Conservation (phyloP, 2,888 invertebrate species). For the Fissipunctia ypsillon region DNA sequence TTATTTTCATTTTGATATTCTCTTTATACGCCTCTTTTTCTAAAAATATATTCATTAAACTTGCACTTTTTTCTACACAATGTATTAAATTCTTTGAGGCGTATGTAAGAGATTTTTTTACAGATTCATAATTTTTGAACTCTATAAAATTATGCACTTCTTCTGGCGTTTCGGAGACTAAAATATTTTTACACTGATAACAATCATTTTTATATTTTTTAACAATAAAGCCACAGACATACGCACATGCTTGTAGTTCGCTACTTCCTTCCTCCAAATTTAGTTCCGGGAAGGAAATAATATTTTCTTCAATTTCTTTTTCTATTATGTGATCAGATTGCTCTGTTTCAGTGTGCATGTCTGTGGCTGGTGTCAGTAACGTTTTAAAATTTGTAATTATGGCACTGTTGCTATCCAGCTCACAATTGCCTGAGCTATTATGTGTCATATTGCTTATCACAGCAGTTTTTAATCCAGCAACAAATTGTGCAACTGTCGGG, state of each 20-base stretch:
- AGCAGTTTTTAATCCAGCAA: slow-evolving; percentile 57
- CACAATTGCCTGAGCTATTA: slow-evolving; percentile 12
- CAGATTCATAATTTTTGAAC: slow-evolving; percentile 24
- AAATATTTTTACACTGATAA: slow-evolving; percentile 10
- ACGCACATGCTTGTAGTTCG: slow-evolving; percentile 49
- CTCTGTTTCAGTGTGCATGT: slow-evolving; percentile 5
- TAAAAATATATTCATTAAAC: slow-evolving; percentile 21
- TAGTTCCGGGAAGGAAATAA: slow-evolving; percentile 9
- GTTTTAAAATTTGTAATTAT: slow-evolving; percentile 29
- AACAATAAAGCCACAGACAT: slow-evolving; percentile 47
- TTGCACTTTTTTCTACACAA: slow-evolving; percentile 32
- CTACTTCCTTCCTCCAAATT: slow-evolving; percentile 28
- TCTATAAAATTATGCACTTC: slow-evolving; percentile 29
- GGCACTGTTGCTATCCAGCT: slow-evolving; percentile 19
- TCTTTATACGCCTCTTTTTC: slow-evolving; percentile 16
- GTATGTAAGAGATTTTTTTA: slow-evolving; percentile 25
- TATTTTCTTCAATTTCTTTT: slow-evolving; percentile 16
- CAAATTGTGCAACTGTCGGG: slow-evolving; percentile 61
- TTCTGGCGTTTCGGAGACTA: slow-evolving; percentile 23
- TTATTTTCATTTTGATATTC: slow-evolving; percentile 24
- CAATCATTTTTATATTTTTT: slow-evolving; percentile 34
- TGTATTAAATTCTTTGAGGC: slow-evolving; percentile 22
- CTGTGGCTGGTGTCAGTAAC: neutral
- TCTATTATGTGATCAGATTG: slow-evolving; percentile 12
- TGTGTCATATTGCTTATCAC: slow-evolving; percentile 32